A percentile compares a stretch with the other conserved stretches of the same genome.
phyloP scores from a whole-genome alignment of 2,888 invertebrate genomes.

The Theodoxus fluviatilis region DNA sequence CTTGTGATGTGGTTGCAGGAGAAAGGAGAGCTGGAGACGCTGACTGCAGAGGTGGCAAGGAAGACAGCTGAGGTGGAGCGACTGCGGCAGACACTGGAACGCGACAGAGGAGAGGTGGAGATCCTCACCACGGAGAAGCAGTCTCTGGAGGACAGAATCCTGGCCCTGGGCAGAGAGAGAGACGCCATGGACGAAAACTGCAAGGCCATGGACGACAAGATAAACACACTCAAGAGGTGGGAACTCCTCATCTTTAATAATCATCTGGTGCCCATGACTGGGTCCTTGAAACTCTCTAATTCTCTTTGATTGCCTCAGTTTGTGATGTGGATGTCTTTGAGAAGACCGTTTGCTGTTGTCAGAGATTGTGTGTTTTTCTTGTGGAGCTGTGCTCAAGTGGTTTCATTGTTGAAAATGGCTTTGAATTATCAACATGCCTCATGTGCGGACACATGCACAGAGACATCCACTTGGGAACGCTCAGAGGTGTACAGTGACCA shows the following conservation, averaged over 20 bases:
- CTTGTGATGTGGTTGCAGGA: slow-evolving; percentile 39
- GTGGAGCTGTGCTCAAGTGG: too few relatives aligned
- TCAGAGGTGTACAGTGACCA: too few relatives aligned
- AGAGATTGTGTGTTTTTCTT: too few relatives aligned
- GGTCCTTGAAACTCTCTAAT: too few relatives aligned
- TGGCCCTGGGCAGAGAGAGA: slow-evolving; percentile 49
- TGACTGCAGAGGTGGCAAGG: slow-evolving; percentile 47
- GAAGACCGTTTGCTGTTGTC: too few relatives aligned
- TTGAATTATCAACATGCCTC: too few relatives aligned
- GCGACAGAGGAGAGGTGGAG: slow-evolving; percentile 53
- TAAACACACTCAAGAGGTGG: slow-evolving; percentile 55
- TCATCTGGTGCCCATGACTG: too few relatives aligned
- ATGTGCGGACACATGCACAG: too few relatives aligned
- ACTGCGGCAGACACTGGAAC: slow-evolving; percentile 45
- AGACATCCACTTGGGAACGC: too few relatives aligned
- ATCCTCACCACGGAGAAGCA: slow-evolving; percentile 49
- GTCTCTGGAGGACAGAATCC: slow-evolving; percentile 49
- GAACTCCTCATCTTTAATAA: neutral
- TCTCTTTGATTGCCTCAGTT: too few relatives aligned
- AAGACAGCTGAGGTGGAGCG: slow-evolving; percentile 54
- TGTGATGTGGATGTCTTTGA: too few relatives aligned
- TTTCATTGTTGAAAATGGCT: too few relatives aligned
- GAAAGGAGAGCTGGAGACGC: slow-evolving; percentile 50
- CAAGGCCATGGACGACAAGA: slow-evolving; percentile 52
- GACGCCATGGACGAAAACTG: slow-evolving; percentile 52